Evolutionary conservation across 2,888 invertebrate genomes (phyloP).

Genomic region (Xestobium rufovillosum): DNA sequence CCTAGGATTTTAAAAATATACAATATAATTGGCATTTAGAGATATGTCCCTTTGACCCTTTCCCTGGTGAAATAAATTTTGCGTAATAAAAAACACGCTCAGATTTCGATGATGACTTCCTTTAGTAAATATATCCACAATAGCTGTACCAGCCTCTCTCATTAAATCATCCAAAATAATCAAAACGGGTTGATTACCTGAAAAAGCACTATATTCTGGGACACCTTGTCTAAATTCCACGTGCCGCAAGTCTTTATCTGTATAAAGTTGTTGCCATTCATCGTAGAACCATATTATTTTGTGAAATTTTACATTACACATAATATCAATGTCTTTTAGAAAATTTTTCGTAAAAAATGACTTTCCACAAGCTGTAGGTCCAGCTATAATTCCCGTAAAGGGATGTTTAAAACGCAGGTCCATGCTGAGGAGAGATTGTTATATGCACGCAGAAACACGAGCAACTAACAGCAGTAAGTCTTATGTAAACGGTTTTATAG

Average conservation of each 20-base stretch:
- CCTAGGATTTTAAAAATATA: conserved; percentile 23
- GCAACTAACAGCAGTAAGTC: no score
- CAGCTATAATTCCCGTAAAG: conserved; percentile 10
- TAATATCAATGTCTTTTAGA: conserved; percentile 8
- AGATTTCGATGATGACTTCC: conserved; percentile 22
- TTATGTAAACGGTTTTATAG: neutral
- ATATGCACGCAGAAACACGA: neutral
- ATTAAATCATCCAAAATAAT: conserved; percentile 19
- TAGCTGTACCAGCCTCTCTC: conserved; percentile 8
- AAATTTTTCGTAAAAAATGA: conserved; percentile 11
- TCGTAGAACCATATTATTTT: conserved; percentile 10
- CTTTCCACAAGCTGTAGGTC: conserved; percentile 15
- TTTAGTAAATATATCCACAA: conserved; percentile 24
- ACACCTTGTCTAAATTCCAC: conserved; percentile 12
- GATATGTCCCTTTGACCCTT: conserved; percentile 23
- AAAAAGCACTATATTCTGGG: conserved; percentile 9
- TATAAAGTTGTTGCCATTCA: conserved; percentile 9
- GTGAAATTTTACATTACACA: conserved; percentile 12
- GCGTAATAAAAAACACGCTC: conserved; percentile 21
- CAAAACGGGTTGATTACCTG: conserved; percentile 9
- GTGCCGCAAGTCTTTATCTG: neutral
- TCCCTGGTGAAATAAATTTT: conserved; percentile 25
- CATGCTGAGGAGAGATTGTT: neutral
- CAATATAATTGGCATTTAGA: conserved; percentile 24
- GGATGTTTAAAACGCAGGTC: conserved; percentile 1